These are phyloP conservation scores for Drosophila albomicans DNA, from an alignment of 1,140 invertebrate species.

Conservation along the genomic window DNA sequence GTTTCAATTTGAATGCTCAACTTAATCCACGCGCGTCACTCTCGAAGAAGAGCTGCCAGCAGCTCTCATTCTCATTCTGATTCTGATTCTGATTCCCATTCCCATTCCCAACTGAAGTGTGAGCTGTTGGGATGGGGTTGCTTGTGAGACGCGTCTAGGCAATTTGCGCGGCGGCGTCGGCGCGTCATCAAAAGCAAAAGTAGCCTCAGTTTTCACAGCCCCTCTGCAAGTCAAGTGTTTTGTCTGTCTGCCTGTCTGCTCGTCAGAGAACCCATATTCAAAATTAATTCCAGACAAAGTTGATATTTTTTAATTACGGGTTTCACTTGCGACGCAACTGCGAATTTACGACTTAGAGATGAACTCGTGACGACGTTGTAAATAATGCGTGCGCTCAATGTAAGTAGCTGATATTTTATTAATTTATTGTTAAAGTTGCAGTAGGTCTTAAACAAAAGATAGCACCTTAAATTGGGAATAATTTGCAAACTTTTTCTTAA, in stretches of 20 bases:
- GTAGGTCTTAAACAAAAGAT: too few relatives aligned
- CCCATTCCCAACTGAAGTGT: conserved; percentile 1
- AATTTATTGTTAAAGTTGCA: too few relatives aligned
- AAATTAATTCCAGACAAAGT: conserved; percentile 81
- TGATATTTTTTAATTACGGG: conserved; percentile 82
- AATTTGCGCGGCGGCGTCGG: conserved; percentile 71
- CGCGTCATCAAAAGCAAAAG: conserved; percentile 69
- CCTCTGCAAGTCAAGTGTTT: conserved; percentile 66
- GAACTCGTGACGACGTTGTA: conserved; percentile 13
- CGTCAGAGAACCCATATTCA: conserved; percentile 56
- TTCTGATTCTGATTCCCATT: neutral
- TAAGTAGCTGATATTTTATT: too few relatives aligned
- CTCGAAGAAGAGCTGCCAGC: conserved; percentile 47
- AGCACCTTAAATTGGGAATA: too few relatives aligned
- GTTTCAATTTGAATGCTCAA: conserved; percentile 83
- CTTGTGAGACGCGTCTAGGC: conserved; percentile 55
- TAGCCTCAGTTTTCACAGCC: conserved; percentile 35
- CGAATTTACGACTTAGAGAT: conserved; percentile 34
- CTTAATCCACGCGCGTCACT: conserved; percentile 80
- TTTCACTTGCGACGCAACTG: conserved; percentile 53
- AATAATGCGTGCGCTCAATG: neutral
- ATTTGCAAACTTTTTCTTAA: too few relatives aligned
- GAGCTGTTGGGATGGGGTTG: conserved; percentile 13
- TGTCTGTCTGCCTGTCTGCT: conserved; percentile 27
- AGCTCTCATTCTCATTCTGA: conserved; percentile 23